These are phyloP conservation scores for Ornithoptera priamus DNA, from an alignment of 2,888 invertebrate genomes.

Conservation along the genomic window DNA sequence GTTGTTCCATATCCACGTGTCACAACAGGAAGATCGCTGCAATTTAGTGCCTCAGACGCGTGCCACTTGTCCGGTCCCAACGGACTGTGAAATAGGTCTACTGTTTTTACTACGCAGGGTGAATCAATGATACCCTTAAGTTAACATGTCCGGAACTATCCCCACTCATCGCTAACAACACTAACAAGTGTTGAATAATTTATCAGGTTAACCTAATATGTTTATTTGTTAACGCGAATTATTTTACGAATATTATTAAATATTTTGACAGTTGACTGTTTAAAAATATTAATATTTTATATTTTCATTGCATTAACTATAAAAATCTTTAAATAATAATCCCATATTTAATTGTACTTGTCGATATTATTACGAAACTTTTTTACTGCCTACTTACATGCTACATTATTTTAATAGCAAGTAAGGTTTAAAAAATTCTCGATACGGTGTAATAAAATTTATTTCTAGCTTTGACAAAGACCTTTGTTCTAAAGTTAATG, in stretches of 20 bases:
- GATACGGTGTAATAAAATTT: neutral
- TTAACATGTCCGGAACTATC: conserved; percentile 27
- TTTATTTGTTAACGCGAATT: neutral
- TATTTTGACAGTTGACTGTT: too few relatives aligned
- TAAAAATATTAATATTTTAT: too few relatives aligned
- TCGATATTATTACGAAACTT: neutral
- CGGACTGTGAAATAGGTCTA: conserved; percentile 64
- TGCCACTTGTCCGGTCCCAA: conserved; percentile 63
- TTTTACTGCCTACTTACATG: neutral
- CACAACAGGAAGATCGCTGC: conserved; percentile 64
- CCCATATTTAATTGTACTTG: neutral
- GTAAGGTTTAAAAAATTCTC: too few relatives aligned
- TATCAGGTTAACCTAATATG: neutral
- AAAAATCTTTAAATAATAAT: neutral
- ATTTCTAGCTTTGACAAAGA: neutral
- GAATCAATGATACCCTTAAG: conserved; percentile 33
- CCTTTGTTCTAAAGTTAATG: conserved; percentile 9
- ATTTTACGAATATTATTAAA: neutral
- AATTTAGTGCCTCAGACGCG: conserved; percentile 54
- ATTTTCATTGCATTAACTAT: too few relatives aligned
- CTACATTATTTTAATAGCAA: too few relatives aligned
- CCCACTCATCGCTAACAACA: conserved; percentile 7
- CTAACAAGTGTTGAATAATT: conserved; percentile 19
- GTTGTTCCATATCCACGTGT: conserved; percentile 56
- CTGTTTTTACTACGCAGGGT: conserved; percentile 47